Percentiles rank a stretch among this genome's conserved stretches.
phyloP scores from a whole-genome alignment of 2,888 invertebrate genomes.

The Gastrophysa polygoni region DNA sequence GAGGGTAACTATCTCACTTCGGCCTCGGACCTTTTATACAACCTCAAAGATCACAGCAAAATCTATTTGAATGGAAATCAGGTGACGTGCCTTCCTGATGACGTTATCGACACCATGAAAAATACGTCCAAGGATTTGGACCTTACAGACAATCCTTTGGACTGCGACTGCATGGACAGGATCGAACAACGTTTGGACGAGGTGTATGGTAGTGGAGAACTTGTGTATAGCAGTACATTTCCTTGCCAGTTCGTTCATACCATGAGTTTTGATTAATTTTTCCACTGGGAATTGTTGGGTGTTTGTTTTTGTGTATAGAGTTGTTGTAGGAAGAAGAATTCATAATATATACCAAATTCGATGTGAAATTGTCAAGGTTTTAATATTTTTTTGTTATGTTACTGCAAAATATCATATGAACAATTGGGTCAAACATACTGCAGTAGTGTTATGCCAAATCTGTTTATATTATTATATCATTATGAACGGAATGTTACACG shows the following conservation, averaged over 20 bases:
- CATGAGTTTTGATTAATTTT: neutral
- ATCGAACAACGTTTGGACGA: slow-evolving; percentile 24
- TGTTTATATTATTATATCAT: too few species aligned
- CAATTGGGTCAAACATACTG: too few species aligned
- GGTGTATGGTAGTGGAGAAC: neutral
- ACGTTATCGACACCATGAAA: slow-evolving; percentile 37
- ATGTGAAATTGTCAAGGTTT: too few species aligned
- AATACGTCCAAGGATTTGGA: slow-evolving; percentile 33
- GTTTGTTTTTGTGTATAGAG: too few species aligned
- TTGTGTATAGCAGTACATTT: slow-evolving; percentile 7
- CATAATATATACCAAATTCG: too few species aligned
- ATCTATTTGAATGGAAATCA: slow-evolving; percentile 40
- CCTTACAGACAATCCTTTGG: slow-evolving; percentile 40
- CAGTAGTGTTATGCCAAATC: too few species aligned
- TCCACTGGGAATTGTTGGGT: neutral
- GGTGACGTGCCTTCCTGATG: slow-evolving; percentile 40
- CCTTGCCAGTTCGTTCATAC: neutral
- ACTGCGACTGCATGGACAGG: slow-evolving; percentile 42
- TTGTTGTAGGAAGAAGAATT: too few species aligned
- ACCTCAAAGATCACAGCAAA: slow-evolving; percentile 35
- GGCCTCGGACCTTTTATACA: slow-evolving; percentile 30
- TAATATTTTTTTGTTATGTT: too few species aligned
- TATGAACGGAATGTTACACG: too few species aligned
- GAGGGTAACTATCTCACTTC: slow-evolving; percentile 39
- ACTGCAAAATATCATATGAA: too few species aligned